These are phyloP conservation scores for Drosophila nebulosa DNA, from an alignment of 1,140 invertebrate species.

Conservation along the genomic window DNA sequence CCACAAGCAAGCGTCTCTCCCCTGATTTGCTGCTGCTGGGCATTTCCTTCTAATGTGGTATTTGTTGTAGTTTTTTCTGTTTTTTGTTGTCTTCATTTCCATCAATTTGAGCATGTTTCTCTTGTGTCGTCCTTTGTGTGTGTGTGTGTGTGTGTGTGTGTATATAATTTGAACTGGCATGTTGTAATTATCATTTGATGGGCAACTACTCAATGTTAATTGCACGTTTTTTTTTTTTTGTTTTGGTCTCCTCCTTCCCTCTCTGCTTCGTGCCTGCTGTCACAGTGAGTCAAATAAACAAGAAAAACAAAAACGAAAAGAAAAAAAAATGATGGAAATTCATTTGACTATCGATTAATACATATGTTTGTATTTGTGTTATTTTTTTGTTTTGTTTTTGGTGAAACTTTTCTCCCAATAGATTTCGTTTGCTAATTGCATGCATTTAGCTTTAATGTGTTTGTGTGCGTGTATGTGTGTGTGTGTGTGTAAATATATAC, in stretches of 20 bases:
- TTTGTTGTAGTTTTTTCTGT: background rate
- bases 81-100: conserved; percentile 2
- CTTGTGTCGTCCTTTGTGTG: background rate
- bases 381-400: background rate
- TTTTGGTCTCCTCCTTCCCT: background rate
- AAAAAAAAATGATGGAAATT: conserved; percentile 14
- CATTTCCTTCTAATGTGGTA: background rate
- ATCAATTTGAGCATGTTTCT: conserved; percentile 22
- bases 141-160: background rate
- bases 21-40: background rate
- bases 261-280: background rate
- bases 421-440: conserved; percentile 25
- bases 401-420: background rate
- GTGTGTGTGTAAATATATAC: background rate
- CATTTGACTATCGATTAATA: conserved; percentile 37
- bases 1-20: background rate
- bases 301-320: too few relatives aligned
- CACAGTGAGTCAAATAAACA: background rate
- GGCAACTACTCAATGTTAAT: conserved; percentile 25
- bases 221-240: background rate
- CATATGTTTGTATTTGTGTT: background rate
- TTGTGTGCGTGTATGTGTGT: background rate
- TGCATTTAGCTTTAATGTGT: conserved; percentile 17
- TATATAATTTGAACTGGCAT: conserved; percentile 10
- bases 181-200: conserved; percentile 31